Evolutionary conservation across 2,888 invertebrate genomes (phyloP).

Genomic region (Didymodactylos carnosus): DNA sequence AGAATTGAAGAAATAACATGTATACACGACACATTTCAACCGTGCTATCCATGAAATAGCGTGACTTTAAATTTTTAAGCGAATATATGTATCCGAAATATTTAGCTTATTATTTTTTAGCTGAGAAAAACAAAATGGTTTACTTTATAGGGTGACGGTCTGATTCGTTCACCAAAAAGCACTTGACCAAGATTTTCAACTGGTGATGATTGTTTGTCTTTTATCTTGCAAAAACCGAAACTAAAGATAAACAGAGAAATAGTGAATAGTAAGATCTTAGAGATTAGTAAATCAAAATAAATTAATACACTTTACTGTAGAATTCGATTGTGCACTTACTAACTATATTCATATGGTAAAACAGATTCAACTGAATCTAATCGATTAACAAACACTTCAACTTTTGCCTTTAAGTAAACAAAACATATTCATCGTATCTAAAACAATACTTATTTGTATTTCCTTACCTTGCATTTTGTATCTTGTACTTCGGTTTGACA

Average conservation of each 20-base stretch:
- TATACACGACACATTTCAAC: no score
- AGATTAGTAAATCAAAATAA: no score
- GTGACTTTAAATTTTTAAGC: no score
- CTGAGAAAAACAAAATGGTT: neutral
- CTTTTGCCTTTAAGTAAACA: slow-evolving; percentile 52
- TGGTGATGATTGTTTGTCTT: slow-evolving; percentile 42
- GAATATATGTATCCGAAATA: slow-evolving; percentile 58
- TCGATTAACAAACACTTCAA: slow-evolving; percentile 76
- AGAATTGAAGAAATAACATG: no score
- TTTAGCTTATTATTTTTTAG: slow-evolving; percentile 39
- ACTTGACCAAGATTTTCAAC: slow-evolving; percentile 96
- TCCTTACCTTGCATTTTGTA: slow-evolving; percentile 55
- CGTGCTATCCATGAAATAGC: no score
- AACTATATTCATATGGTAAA: slow-evolving; percentile 89
- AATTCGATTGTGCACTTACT: slow-evolving; percentile 45
- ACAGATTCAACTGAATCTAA: slow-evolving; percentile 92
- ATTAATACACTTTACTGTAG: neutral
- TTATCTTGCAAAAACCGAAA: slow-evolving; percentile 70
- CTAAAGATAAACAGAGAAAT: no score
- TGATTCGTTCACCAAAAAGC: slow-evolving; percentile 91
- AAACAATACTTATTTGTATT: neutral
- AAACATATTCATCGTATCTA: neutral
- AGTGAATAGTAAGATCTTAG: no score
- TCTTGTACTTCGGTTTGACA: slow-evolving; percentile 47
- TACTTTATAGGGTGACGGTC: slow-evolving; percentile 75